phyloP scores from a whole-genome alignment of 2,113 vertebrate genomes.

The Myrmecophaga tridactyla region DNA sequence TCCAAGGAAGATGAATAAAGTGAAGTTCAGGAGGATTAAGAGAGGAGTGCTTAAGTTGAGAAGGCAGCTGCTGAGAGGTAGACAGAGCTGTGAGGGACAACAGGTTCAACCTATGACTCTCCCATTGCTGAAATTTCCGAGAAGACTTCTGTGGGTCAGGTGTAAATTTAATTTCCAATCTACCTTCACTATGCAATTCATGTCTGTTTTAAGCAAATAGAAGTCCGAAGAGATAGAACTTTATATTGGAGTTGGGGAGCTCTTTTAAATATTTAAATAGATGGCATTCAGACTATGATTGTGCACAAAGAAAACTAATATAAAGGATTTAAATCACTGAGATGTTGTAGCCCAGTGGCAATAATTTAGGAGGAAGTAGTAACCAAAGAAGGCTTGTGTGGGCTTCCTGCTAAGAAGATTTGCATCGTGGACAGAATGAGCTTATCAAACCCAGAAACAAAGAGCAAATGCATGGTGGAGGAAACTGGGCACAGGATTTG shows the following conservation, averaged over 20 bases:
- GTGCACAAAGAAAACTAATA: not conserved
- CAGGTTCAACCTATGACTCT: not conserved
- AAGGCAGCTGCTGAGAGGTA: not conserved
- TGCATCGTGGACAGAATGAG: not conserved
- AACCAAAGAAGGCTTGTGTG: not conserved
- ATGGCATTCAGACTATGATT: not conserved
- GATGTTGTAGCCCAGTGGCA: not conserved
- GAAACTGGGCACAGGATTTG: not conserved
- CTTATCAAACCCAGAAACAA: not conserved
- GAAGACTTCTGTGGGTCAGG: not conserved
- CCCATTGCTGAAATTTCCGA: not conserved
- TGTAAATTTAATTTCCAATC: not conserved
- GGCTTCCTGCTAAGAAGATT: not conserved
- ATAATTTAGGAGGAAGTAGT: not conserved
- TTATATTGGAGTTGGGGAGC: not conserved
- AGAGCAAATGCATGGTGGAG: not conserved
- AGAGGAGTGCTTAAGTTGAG: not conserved
- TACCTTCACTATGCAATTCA: not conserved
- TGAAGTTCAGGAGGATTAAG: not conserved
- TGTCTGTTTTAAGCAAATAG: not conserved
- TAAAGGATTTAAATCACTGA: not conserved
- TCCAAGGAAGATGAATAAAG: not conserved
- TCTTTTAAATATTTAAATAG: conserved; percentile 44
- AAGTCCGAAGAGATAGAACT: not conserved
- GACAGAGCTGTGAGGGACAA: not conserved